Evolutionary conservation across 2,888 invertebrate species (phyloP).

Genomic region (Brachynemurus nebulosus): DNA sequence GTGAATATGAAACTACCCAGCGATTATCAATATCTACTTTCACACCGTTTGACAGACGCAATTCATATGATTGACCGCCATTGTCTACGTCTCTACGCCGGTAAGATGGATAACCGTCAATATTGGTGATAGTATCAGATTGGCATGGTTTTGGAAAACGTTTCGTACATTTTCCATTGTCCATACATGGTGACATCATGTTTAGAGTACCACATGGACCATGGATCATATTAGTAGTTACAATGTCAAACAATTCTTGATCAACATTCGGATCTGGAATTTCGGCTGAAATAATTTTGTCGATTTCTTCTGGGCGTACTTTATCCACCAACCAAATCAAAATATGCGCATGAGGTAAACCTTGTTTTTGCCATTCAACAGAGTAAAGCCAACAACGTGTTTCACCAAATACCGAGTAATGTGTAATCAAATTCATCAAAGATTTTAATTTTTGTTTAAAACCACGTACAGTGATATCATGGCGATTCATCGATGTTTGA

Average conservation of each 20-base stretch:
- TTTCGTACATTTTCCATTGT: slow-evolving; percentile 15
- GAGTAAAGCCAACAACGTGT: slow-evolving; percentile 11
- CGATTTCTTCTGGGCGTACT: slow-evolving; percentile 23
- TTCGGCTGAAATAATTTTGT: slow-evolving; percentile 25
- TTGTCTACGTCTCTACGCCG: slow-evolving; percentile 19
- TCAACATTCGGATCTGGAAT: slow-evolving; percentile 22
- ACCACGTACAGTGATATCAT: slow-evolving; percentile 21
- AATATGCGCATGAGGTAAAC: slow-evolving; percentile 24
- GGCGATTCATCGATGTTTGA: slow-evolving; percentile 15
- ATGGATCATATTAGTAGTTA: slow-evolving; percentile 27
- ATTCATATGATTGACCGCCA: slow-evolving; percentile 4
- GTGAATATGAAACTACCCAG: neutral
- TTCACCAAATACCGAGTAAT: slow-evolving; percentile 13
- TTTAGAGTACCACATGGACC: slow-evolving; percentile 24
- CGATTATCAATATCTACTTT: neutral
- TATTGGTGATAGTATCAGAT: slow-evolving; percentile 21
- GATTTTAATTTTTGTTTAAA: slow-evolving; percentile 20
- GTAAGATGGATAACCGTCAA: slow-evolving; percentile 25
- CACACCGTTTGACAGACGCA: neutral
- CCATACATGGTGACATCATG: slow-evolving; percentile 21
- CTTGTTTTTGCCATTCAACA: slow-evolving; percentile 23
- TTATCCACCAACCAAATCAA: slow-evolving; percentile 22
- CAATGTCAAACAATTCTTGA: slow-evolving; percentile 20
- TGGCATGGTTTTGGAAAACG: slow-evolving; percentile 18
- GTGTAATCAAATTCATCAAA: slow-evolving; percentile 16